These are phyloP conservation scores for Leiothrix lutea DNA, from an alignment of 2,113 vertebrate genomes.

Conservation along the genomic window DNA sequence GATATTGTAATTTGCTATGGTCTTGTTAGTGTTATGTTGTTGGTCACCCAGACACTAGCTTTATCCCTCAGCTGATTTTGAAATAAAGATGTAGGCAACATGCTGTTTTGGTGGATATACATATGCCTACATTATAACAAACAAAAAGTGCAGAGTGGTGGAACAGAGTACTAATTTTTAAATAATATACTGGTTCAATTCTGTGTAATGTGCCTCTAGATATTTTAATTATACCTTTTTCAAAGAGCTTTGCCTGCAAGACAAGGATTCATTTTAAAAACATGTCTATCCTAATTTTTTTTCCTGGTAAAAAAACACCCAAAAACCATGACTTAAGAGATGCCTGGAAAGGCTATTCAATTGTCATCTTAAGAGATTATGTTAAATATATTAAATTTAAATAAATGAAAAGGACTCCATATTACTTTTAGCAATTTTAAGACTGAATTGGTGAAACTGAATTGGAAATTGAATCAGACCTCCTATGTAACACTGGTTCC, in stretches of 20 bases:
- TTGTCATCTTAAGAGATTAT: not conserved
- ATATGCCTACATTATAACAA: not conserved
- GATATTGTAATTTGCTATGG: not conserved
- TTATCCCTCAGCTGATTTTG: not conserved
- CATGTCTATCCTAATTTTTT: not conserved
- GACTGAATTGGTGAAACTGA: not conserved
- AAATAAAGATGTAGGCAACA: not conserved
- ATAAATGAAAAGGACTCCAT: not conserved
- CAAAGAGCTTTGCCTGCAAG: not conserved
- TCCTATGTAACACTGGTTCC: not conserved
- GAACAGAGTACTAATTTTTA: not conserved
- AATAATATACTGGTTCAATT: not conserved
- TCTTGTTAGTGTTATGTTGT: not conserved
- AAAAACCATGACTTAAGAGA: not conserved
- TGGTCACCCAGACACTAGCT: not conserved
- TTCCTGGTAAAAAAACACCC: fast-evolving
- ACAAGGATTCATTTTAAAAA: not conserved
- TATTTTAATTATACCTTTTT: not conserved
- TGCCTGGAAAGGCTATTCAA: not conserved
- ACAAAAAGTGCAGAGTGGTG: not conserved
- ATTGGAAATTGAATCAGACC: not conserved
- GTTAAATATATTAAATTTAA: not conserved
- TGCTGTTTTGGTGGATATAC: not conserved
- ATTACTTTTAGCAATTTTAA: not conserved
- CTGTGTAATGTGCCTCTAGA: not conserved